phyloP scores from a whole-genome alignment of 2,113 vertebrate species.

The Syngnathus typhle region DNA sequence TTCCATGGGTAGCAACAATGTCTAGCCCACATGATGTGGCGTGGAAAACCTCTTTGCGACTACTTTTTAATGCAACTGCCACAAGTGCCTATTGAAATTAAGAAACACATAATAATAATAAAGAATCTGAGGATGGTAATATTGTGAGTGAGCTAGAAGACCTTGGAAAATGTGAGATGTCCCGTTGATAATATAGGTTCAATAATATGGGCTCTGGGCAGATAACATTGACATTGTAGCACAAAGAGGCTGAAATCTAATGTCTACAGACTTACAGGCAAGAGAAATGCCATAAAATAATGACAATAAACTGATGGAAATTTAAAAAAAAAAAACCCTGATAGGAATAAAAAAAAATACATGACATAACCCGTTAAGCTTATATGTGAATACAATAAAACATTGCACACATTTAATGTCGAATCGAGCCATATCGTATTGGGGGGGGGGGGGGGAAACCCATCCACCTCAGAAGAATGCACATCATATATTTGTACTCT shows the following conservation, averaged over 20 bases:
- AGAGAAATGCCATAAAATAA: background rate
- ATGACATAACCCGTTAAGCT: too few relatives aligned
- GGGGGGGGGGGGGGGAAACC: too few relatives aligned
- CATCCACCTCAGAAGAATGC: too few relatives aligned
- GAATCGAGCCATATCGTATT: too few relatives aligned
- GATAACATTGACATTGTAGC: background rate
- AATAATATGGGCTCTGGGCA: too few relatives aligned
- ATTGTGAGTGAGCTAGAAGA: too few relatives aligned
- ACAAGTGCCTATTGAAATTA: background rate
- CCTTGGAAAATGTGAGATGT: background rate
- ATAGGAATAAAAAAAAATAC: too few relatives aligned
- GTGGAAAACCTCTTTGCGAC: background rate
- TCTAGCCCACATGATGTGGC: slow-evolving; percentile 39
- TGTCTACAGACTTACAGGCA: background rate
- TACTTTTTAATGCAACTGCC: background rate
- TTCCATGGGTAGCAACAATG: slow-evolving; percentile 41
- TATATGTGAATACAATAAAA: too few relatives aligned
- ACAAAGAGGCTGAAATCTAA: background rate
- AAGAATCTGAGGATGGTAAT: background rate
- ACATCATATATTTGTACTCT: too few relatives aligned
- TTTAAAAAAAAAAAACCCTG: too few relatives aligned
- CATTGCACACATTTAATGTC: too few relatives aligned
- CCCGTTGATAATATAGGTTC: background rate
- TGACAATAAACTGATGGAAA: background rate
- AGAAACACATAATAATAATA: too few relatives aligned